These are phyloP conservation scores for Phymorhynchus buccinoides DNA, from an alignment of 1,140 invertebrate species.

Conservation along the genomic window DNA sequence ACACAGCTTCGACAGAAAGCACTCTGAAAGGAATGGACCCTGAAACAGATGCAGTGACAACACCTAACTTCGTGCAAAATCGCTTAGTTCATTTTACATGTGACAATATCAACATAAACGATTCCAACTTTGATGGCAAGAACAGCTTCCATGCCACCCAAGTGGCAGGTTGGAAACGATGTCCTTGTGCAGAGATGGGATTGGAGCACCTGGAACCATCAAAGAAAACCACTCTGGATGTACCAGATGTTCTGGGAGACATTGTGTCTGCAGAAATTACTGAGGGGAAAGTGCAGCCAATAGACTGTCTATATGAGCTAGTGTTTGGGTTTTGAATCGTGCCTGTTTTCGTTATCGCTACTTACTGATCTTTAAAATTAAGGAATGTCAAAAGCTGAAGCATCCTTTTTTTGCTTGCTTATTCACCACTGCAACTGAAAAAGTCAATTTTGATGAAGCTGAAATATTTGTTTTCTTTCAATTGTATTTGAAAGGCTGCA, in stretches of 20 bases:
- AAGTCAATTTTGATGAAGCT: not conserved
- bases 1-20: too few relatives aligned
- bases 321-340: not conserved
- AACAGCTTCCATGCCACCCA: constrained; percentile 33
- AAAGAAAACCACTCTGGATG: not conserved
- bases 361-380: too few relatives aligned
- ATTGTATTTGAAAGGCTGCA: not conserved
- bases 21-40: too few relatives aligned
- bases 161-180: not conserved
- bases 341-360: not conserved
- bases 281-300: not conserved
- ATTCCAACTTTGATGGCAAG: constrained; percentile 75
- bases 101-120: constrained; percentile 66
- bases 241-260: not conserved
- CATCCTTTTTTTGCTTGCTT: not conserved
- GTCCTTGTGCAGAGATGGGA: constrained; percentile 1
- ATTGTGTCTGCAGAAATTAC: not conserved
- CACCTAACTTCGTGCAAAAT: too few relatives aligned
- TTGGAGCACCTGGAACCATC: constrained; percentile 21
- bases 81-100: too few relatives aligned
- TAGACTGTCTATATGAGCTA: not conserved
- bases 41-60: too few relatives aligned
- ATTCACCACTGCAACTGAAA: not conserved
- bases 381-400: not conserved
- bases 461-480: not conserved